Evolutionary conservation across 1,140 invertebrate genomes (phyloP), one percentile per base, ranked within the genome.

Genomic region (Chymomyza costata): DNA sequence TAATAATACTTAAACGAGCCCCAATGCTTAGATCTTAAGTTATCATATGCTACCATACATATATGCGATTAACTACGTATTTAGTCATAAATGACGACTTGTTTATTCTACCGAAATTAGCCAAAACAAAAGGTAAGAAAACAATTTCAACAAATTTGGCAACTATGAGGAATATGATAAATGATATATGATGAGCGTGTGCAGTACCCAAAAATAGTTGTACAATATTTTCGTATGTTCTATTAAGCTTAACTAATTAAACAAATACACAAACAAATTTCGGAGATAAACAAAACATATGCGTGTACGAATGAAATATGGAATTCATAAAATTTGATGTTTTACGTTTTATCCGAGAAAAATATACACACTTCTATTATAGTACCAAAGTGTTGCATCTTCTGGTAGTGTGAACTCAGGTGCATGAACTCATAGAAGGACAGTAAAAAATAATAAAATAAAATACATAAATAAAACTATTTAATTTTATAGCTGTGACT

Each of bases 161-260:
- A 46, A 1, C 19, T 44, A n/a, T 28, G 35, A 62, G 35, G 67
- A 68, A 65, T 67, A 70, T 67, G n/a, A 58, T 58, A 76, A 34
- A 80, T 76, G 71, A 76, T 76, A 76, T 80, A 76, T 76, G 71
- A 76, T 78, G 66, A 47, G 71, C 67, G 61, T 76, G 57, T 76
- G 71, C 73, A 74, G 63, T 74, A 40, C 21, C 32, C 47, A 47
- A 41, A 31, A 66, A 70, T 76, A 68, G 69, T 76, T 74, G 52
- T 55, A 53, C 46, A n/a, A n/a, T n/a, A n/a, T 49, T 16, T 39
- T 35, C 53, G 54, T 69, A 60, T 76, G 73, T 80, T 76, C 80
- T 80, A 71, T 80, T 78, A 78, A 71, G 71, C 73, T 76, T 76
- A 67, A 76, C 71, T 80, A 76, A 76, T 76, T 76, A 64, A 76